Evolutionary conservation across 2,113 vertebrate genomes (phyloP).

Genomic region (Caranx ignobilis): DNA sequence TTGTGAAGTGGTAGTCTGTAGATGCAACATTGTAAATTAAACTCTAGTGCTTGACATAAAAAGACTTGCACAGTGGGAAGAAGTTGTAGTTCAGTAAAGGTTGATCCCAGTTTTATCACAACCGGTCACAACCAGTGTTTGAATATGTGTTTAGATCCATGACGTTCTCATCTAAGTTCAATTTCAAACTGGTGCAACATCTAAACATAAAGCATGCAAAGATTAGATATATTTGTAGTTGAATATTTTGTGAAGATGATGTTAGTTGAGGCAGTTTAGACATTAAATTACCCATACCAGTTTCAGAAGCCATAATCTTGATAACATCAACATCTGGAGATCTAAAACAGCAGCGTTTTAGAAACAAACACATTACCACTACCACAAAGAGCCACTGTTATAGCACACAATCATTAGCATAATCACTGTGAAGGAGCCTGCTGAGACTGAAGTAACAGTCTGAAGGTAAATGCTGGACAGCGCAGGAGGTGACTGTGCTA

Average conservation of each 20-base stretch:
- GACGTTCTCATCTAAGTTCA: background rate
- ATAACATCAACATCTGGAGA: constrained; percentile 46
- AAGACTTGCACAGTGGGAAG: background rate
- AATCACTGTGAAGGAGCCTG: constrained; percentile 31
- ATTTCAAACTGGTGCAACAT: background rate
- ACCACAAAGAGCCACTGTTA: constrained; percentile 35
- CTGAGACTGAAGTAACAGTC: constrained; percentile 17
- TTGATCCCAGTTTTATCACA: background rate
- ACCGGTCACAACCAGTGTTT: too few relatives aligned
- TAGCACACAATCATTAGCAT: constrained; percentile 55
- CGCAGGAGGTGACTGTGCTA: constrained; percentile 8
- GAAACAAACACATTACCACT: constrained; percentile 51
- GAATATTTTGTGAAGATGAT: background rate
- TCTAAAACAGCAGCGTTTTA: constrained; percentile 46
- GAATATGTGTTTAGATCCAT: background rate
- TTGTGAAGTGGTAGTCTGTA: constrained; percentile 95
- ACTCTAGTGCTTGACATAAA: constrained; percentile 1
- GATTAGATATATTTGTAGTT: too few relatives aligned
- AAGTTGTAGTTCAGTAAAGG: background rate
- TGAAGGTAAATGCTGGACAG: background rate
- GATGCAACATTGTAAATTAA: constrained; percentile 7
- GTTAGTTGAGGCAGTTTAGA: constrained; percentile 7
- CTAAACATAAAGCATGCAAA: too few relatives aligned
- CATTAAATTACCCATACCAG: constrained; percentile 31
- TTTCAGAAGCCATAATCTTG: constrained; percentile 16